These are phyloP conservation scores for Agrotis clavis DNA, from an alignment of 2,888 invertebrate genomes.

Conservation along the genomic window DNA sequence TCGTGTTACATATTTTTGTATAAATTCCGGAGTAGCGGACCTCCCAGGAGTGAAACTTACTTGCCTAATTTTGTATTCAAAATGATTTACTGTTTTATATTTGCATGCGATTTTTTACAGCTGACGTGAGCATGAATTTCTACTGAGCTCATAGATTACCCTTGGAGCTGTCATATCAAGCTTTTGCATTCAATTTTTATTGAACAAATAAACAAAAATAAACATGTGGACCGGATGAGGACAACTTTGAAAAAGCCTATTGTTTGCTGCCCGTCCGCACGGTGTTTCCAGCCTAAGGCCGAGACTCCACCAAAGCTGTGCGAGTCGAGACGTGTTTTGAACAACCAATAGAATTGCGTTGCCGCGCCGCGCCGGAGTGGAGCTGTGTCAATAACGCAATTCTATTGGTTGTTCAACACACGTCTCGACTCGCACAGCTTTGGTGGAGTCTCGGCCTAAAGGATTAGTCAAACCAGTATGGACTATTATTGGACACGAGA, in stretches of 20 bases:
- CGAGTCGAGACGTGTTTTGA: too few species aligned
- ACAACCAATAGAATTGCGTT: too few species aligned
- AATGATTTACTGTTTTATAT: constrained; percentile 63
- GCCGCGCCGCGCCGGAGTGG: too few species aligned
- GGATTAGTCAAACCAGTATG: not conserved
- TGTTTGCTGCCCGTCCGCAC: too few species aligned
- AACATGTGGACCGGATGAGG: too few species aligned
- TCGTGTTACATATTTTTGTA: constrained; percentile 58
- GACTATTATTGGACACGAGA: not conserved
- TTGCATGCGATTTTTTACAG: constrained; percentile 55
- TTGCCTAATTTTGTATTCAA: constrained; percentile 63
- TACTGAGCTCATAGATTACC: constrained; percentile 35
- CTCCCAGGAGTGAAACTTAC: constrained; percentile 57
- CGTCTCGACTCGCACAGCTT: too few species aligned
- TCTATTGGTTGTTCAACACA: too few species aligned
- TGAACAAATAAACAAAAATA: not conserved
- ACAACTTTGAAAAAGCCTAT: too few species aligned
- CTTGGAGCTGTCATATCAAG: constrained; percentile 9
- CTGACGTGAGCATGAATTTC: constrained; percentile 42
- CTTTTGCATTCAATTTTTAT: constrained; percentile 5
- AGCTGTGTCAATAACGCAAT: too few species aligned
- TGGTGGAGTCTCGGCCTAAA: too few species aligned
- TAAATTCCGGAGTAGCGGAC: constrained; percentile 52
- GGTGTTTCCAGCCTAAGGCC: too few species aligned
- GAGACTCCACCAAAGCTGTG: too few species aligned